Evolutionary conservation across 2,797 vertebrate species (phyloP), one percentile per base, ranked within the genome.

Genomic region (Tarsius wallacei): DNA sequence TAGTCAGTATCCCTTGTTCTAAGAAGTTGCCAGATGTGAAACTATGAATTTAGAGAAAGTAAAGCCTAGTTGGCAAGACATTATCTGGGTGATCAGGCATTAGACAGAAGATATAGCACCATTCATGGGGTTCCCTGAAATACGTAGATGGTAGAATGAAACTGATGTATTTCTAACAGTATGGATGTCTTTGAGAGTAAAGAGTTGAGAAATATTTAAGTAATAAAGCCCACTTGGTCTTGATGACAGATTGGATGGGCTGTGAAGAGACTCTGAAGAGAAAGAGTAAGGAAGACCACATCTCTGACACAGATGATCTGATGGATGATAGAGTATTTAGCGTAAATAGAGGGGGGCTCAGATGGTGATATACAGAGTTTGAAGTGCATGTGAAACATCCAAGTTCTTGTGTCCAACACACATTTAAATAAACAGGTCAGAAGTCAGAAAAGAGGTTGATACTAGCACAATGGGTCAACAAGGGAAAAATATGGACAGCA

Each of bases 1-100:
- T 28, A 31, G 68, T 53, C 24, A 36, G 80, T 73, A 96, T 78
- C 95, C 95, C 95, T 96, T 96, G 96, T 98, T 97, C 64, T 90
- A 47, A 21, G 22, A 77, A 57, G 70, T 94, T 59, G 31, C 28
- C 16, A 14, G 66, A 90, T 22, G 6, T 31, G 63, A 42, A 57
- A 49, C 74, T 91, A 31, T 55, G 42, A 83, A 70, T 78, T 82
- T 63, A 74, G 61, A 64, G 78, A 15, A 88, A 42, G 49, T 28
- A 49, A 84, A 84, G 36, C 10, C 87, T 59, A 64, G 33, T 10
- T 88, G 66, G 5, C 59, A 7, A 13, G 66, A 21, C 53, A 77
- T 93, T 73, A 53, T 80, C 93, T 91, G 61, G 47, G 26, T 91
- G 51, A 82, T 64, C 28, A 95, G 31, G 4, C 36, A 80, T 14